Conservation (phyloP, 2,797 vertebrate genomes). For the Lacerta viridis region DNA sequence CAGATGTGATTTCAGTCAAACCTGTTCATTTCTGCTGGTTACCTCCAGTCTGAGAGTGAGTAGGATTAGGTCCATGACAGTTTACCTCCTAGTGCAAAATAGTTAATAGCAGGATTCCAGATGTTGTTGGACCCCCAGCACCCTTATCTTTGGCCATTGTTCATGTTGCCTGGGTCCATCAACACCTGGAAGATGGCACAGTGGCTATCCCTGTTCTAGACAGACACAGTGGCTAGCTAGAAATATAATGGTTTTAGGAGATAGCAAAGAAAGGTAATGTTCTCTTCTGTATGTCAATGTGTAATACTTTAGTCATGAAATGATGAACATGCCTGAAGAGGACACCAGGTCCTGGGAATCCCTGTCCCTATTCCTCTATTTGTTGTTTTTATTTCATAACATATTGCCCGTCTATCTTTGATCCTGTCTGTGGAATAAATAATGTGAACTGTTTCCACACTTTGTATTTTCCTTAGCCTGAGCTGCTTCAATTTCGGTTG, state of each 20-base stretch:
- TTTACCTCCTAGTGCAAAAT: background rate
- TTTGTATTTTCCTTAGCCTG: slow-evolving; percentile 12
- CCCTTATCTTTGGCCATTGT: background rate
- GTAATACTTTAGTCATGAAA: background rate
- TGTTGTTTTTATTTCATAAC: background rate
- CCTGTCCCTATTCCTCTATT: background rate
- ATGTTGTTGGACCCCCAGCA: background rate
- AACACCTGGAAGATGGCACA: background rate
- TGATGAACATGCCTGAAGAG: background rate
- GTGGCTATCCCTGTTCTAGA: background rate
- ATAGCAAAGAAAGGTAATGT: background rate
- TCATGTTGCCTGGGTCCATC: background rate
- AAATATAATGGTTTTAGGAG: background rate
- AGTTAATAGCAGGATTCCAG: background rate
- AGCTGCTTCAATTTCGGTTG: slow-evolving; percentile 17
- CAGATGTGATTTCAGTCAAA: too few relatives aligned
- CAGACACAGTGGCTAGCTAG: background rate
- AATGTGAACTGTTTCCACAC: slow-evolving; percentile 17
- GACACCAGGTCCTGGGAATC: background rate
- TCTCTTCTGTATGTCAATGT: background rate
- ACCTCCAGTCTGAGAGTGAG: background rate
- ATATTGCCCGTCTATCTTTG: background rate
- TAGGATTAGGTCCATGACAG: background rate
- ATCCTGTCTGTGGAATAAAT: background rate
- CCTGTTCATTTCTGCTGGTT: background rate